Base-by-base conservation (phyloP, 2,888 invertebrate genomes). In the Ophion costatus region DNA sequence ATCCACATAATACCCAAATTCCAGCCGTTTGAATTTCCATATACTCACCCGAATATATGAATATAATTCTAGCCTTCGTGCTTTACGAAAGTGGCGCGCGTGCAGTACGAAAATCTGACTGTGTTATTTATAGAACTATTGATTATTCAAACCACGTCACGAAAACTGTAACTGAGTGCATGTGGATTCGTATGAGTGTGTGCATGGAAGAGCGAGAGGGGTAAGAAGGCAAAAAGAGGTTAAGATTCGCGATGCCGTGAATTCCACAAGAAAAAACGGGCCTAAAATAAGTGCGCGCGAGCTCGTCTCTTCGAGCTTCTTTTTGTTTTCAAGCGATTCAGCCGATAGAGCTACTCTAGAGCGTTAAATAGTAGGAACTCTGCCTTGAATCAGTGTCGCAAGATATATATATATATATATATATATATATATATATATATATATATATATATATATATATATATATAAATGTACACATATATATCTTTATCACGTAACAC, bases 91-190 rank as follows among this genome's bases (percentile, higher is more conserved):
- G 51, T 51, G 17, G 51, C 51, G 14, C 17, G 51, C 17, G 51
- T 51, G 51, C 11, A 17, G 38, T 17, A 14, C 5, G 17, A 14
- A 51, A 51, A 17, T 51, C 45, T 20, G 59, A 61, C 33, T 67
- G 76, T 84, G 77, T 80, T 84, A 84, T 81, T 81, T 81, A 56
- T 78, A 64, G 59, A 56, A 66, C 75, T 78, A 84, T 74, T 67
- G 57, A 81, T 74, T 64, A 81, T 81, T 56, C 56, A 42, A 82
- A 61, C 57, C 59, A 76, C 82, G 74, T 61, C 75, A 85, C 74
- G 64, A 64, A 42, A 57, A 69, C n/a, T 56, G 11, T 73, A 45
- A 73, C 4, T 29, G 77, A 63, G 73, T 51, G 77, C 2, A 45
- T 64, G 74, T 29, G 61, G 17, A 17, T 51, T 51, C 38, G 67